Conservation (phyloP, 2,113 vertebrate genomes). For the Poicephalus gulielmi region DNA sequence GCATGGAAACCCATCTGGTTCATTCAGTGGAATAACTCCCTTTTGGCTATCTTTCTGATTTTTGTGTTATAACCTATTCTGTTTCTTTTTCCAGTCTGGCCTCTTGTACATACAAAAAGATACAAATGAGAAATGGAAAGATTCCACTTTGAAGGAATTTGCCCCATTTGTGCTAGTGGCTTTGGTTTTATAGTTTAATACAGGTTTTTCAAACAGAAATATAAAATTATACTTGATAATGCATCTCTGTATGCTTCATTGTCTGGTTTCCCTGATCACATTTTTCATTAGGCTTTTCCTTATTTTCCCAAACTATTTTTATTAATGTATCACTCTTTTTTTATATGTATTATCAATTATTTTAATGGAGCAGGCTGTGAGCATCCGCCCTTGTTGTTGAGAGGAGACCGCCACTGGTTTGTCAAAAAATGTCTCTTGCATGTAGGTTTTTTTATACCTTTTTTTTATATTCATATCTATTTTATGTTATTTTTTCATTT, state of each 20-base stretch:
- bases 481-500: background rate
- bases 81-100: conserved; percentile 32
- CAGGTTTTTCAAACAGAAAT: background rate
- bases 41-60: conserved; percentile 38
- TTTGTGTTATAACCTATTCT: conserved; percentile 14
- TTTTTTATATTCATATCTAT: background rate
- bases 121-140: background rate
- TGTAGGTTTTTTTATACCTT: background rate
- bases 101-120: background rate
- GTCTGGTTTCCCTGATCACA: background rate
- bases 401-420: background rate
- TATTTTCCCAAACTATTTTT: background rate
- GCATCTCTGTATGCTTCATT: background rate
- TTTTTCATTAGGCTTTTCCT: background rate
- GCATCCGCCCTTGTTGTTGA: background rate
- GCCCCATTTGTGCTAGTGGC: background rate
- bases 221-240: background rate
- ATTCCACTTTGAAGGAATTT: background rate
- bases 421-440: background rate
- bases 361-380: background rate
- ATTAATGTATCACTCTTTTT: background rate
- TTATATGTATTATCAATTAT: background rate
- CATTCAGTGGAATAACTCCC: conserved; percentile 30
- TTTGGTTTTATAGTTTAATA: background rate
- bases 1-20: conserved; percentile 26